Evolutionary conservation across 2,113 vertebrate species (phyloP), one percentile per base, ranked within the genome.

Genomic region (Sander lucioperca): DNA sequence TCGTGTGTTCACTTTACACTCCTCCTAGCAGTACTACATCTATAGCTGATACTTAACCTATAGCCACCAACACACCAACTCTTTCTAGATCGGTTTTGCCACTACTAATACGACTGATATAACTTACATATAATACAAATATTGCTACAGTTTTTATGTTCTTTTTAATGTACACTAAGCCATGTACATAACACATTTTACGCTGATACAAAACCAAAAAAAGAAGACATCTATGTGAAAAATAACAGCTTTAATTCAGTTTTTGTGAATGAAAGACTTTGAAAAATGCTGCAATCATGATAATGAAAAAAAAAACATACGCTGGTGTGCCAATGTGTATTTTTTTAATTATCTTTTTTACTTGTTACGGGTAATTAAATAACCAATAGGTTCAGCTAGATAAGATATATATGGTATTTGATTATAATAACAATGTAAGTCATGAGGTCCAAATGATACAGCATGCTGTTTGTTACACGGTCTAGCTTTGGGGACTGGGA

Each of bases 381-480:
- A 36, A 14, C 5, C 14, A 9, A 27, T 69, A 6, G 43, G 10
- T 66, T 72, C 27, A 56, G 6, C 19, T 36, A 33, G 18, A 5
- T 54, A 61, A 39, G 15, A 54, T 11, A 39, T 3, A 39, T 43
- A 74, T 13, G 16, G 64, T 43, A 58, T 63, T 62, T 56, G 23
- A 62, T 56, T 56, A n/a, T 30, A 79, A 58, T 39, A 45, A 61
- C 16, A 48, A 21, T n/a, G 6, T 68, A 66, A 69, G 53, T 47
- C 62, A 74, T 2, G 9, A 12, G 23, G 68, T 62, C 21, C 19
- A 83, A 74, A 72, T 74, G 47, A 54, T 65, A 21, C 15, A 25
- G 67, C 5, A 72, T 71, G 57, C 62, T 74, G 39, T 63, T 74
- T 71, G 61, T 68, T 69, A 58, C n/a, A 21, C 8, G 53, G 39